Evolutionary conservation across 2,797 vertebrate genomes (phyloP).

Genomic region (Lagorchestes hirsutus): DNA sequence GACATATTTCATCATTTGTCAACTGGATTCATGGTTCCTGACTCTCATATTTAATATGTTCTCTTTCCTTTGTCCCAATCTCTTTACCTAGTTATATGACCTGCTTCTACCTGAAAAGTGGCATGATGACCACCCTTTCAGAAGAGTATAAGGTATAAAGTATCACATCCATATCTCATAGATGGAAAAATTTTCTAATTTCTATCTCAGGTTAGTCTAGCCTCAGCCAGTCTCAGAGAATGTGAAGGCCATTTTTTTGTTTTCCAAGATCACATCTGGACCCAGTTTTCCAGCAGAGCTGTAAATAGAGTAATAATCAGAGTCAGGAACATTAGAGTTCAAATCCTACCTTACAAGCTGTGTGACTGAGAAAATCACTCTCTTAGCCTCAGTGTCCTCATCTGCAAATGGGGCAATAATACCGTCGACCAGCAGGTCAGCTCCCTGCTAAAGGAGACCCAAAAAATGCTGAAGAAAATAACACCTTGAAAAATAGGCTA

Average conservation of each 20-base stretch:
- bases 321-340: background rate
- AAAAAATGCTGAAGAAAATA: too few relatives aligned
- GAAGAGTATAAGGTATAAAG: background rate
- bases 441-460: too few relatives aligned
- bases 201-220: background rate
- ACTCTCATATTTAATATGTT: background rate
- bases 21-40: background rate
- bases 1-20: background rate
- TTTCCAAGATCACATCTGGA: background rate
- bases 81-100: background rate
- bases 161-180: background rate
- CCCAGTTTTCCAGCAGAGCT: background rate
- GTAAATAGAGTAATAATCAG: background rate
- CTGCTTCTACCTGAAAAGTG: background rate
- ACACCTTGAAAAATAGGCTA: too few relatives aligned
- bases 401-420: background rate
- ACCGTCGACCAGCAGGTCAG: accelerated
- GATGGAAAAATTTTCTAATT: background rate
- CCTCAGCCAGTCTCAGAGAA: background rate
- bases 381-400: background rate
- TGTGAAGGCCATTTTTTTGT: background rate
- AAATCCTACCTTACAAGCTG: background rate
- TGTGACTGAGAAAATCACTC: background rate
- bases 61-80: background rate
- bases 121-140: background rate